phyloP scores from a whole-genome alignment of 2,888 invertebrate genomes.

The Trachelus stipa region DNA sequence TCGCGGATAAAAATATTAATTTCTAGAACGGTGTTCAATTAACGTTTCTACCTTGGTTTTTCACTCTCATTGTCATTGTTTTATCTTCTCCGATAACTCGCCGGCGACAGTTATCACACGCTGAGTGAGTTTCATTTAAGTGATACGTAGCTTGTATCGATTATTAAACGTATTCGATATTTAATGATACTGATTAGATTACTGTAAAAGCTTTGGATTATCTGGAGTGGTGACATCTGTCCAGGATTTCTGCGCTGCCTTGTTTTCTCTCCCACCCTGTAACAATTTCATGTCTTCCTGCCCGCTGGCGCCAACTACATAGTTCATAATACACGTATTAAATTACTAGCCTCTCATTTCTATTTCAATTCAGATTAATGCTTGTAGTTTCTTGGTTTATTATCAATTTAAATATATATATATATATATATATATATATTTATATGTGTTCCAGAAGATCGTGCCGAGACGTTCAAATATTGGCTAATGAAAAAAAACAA shows the following conservation, averaged over 20 bases:
- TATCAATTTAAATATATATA: constrained; percentile 11
- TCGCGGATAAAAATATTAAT: neutral
- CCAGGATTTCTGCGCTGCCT: constrained; percentile 18
- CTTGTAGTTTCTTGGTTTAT: too few species aligned
- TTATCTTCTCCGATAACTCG: constrained; percentile 1
- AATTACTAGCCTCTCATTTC: neutral
- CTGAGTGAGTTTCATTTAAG: constrained; percentile 34
- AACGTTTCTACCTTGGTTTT: neutral
- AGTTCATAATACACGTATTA: neutral
- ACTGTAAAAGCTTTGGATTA: constrained; percentile 58
- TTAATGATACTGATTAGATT: constrained; percentile 63
- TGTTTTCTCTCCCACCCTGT: neutral
- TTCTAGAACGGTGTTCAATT: neutral
- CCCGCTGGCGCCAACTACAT: neutral
- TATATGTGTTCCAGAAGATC: constrained; percentile 23
- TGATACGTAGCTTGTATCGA: constrained; percentile 44
- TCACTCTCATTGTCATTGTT: neutral
- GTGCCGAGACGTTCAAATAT: constrained; percentile 20
- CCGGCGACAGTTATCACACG: constrained; percentile 18
- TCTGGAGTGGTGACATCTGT: constrained; percentile 61
- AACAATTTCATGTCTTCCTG: neutral
- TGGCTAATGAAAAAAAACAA: constrained; percentile 25
- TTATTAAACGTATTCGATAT: constrained; percentile 58
- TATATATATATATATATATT: constrained; percentile 23
- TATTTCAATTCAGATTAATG: too few species aligned